These are phyloP conservation scores for Cheilosia pagana DNA, from an alignment of 2,888 invertebrate species.

Conservation along the genomic window DNA sequence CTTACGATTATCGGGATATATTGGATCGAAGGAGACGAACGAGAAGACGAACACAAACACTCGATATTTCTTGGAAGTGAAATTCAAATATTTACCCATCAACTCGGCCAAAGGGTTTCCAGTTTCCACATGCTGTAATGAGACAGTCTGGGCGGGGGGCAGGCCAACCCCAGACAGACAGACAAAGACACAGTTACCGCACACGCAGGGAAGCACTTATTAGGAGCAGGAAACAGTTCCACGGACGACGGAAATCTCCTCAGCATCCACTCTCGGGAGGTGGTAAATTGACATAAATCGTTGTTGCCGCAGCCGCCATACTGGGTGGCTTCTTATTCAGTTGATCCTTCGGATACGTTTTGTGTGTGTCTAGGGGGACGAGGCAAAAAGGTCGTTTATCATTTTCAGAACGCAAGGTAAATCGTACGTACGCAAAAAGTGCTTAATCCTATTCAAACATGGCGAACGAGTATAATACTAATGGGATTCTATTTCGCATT, in stretches of 20 bases:
- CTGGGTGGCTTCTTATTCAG: conserved; percentile 7
- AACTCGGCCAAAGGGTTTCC: conserved; percentile 57
- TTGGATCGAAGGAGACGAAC: conserved; percentile 35
- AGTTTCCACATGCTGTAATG: conserved; percentile 42
- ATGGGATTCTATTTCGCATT: conserved; percentile 71
- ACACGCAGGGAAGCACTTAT: conserved; percentile 48
- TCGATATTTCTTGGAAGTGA: conserved; percentile 43
- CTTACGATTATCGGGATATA: conserved; percentile 39
- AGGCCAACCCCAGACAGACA: conserved; percentile 35
- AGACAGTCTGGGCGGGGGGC: conserved; percentile 34
- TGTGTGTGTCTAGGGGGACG: conserved; percentile 21
- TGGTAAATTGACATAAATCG: conserved; percentile 74
- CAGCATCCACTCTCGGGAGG: conserved; percentile 69
- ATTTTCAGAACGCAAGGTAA: conserved; percentile 69
- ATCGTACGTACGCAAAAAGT: conserved; percentile 69
- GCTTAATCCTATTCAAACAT: conserved; percentile 73
- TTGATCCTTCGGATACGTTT: conserved; percentile 49
- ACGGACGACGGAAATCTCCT: conserved; percentile 63
- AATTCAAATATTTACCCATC: conserved; percentile 72
- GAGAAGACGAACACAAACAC: conserved; percentile 50
- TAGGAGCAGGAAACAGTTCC: conserved; percentile 59
- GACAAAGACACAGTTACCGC: conserved; percentile 41
- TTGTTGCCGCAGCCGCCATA: conserved; percentile 38
- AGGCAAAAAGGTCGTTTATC: conserved; percentile 69
- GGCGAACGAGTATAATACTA: conserved; percentile 63